Percentiles rank a stretch among this genome's conserved stretches.
Conservation (phyloP, 1,140 invertebrate genomes). For the Magallana gigas region DNA sequence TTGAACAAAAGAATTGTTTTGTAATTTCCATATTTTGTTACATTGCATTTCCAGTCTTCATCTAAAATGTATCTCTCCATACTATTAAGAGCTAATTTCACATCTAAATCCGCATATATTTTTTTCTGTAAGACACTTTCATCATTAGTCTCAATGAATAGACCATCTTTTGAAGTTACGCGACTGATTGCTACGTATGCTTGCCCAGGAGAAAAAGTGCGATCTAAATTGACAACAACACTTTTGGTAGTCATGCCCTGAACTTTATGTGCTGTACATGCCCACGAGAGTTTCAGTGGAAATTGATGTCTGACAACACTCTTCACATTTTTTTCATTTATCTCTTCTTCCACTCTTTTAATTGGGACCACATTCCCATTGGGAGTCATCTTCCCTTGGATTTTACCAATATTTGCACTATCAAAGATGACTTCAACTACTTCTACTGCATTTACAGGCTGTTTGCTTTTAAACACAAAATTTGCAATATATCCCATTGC, state of each 20-base stretch:
- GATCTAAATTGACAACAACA: no score
- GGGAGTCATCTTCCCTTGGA: no score
- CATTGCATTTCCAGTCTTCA: neutral
- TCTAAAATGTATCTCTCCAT: neutral
- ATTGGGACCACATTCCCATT: no score
- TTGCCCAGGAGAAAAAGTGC: slow-evolving; percentile 36
- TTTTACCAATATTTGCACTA: no score
- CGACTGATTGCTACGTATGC: slow-evolving; percentile 47
- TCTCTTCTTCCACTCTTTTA: no score
- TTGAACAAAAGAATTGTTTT: slow-evolving; percentile 20
- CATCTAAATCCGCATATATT: slow-evolving; percentile 18
- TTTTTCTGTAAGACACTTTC: neutral
- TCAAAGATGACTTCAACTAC: no score
- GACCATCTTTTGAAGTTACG: slow-evolving; percentile 31
- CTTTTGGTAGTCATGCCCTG: no score
- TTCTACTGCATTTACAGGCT: neutral
- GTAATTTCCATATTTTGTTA: neutral
- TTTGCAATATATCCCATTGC: slow-evolving; percentile 10
- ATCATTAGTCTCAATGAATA: neutral
- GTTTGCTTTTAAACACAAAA: neutral
- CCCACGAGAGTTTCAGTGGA: no score
- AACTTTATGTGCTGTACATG: no score
- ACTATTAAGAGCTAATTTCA: neutral
- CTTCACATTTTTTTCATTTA: no score
- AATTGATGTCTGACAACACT: no score